phyloP scores from a whole-genome alignment of 37 sponge, comb jelly and placozoan species.

The Sycon ciliatum region DNA sequence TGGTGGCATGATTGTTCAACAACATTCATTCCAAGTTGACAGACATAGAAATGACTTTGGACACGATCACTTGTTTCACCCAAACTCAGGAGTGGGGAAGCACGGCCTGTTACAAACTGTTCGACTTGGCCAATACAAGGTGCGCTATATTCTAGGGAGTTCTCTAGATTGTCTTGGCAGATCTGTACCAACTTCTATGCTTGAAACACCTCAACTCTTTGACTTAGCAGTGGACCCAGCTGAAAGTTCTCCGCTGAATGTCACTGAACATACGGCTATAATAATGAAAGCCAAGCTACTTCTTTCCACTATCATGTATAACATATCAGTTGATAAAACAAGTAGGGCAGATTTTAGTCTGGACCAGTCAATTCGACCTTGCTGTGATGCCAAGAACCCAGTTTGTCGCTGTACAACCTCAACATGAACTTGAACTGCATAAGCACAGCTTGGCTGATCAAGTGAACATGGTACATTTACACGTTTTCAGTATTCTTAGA shows the following conservation, averaged over 20 bases:
- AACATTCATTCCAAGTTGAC: no score
- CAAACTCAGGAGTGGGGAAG: neutral
- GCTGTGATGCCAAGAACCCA: neutral
- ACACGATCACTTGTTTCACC: neutral
- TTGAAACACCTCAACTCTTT: neutral
- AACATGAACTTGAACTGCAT: neutral
- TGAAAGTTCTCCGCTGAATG: neutral
- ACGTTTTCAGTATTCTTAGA: no score
- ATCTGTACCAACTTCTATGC: neutral
- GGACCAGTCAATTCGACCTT: neutral
- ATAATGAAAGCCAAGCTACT: no score
- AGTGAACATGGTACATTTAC: no score
- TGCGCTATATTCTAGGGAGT: neutral
- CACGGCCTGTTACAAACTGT: neutral
- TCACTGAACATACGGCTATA: no score
- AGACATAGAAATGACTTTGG: neutral
- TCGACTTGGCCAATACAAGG: neutral
- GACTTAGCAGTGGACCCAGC: neutral
- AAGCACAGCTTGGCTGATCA: no score
- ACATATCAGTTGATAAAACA: neutral
- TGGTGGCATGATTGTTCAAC: no score
- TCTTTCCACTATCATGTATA: no score
- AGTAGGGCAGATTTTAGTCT: neutral
- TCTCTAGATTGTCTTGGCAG: neutral
- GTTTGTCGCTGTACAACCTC: neutral